Evolutionary conservation across 1,140 invertebrate species (phyloP).

Genomic region (Drosophila bipectinata): DNA sequence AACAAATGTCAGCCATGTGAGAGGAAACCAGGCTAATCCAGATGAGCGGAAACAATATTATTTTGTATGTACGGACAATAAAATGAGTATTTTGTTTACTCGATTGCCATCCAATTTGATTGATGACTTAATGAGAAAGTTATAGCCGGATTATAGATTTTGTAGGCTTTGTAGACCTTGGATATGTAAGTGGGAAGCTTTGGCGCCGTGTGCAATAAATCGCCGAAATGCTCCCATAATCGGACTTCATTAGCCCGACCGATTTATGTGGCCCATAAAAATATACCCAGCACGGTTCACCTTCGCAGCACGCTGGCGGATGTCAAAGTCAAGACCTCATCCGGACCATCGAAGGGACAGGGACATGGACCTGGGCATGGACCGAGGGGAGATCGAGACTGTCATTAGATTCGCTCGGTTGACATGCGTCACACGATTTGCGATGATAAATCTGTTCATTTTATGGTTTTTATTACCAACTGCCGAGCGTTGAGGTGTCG

Average conservation of each 20-base stretch:
- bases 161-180: constrained; percentile 15
- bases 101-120: constrained; percentile 46
- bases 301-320: constrained; percentile 35
- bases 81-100: constrained; percentile 61
- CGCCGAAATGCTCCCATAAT: constrained; percentile 42
- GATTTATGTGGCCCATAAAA: constrained; percentile 68
- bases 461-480: constrained; percentile 70
- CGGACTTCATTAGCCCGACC: constrained; percentile 40
- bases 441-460: constrained; percentile 73
- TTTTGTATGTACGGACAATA: constrained; percentile 35
- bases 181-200: constrained; percentile 11
- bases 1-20: constrained; percentile 65
- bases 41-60: constrained; percentile 36
- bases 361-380: neutral
- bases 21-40: constrained; percentile 36
- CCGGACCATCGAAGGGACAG: constrained; percentile 13
- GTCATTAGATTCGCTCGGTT: constrained; percentile 53
- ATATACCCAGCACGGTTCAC: constrained; percentile 18
- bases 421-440: constrained; percentile 70
- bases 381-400: neutral
- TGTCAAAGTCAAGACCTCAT: constrained; percentile 74
- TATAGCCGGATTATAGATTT: constrained; percentile 4
- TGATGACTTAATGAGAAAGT: constrained; percentile 55
- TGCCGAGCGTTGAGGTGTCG: constrained; percentile 36
- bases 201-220: constrained; percentile 78